Base-by-base conservation (phyloP, 2,888 invertebrate genomes). In the Cryptus viduatorius region DNA sequence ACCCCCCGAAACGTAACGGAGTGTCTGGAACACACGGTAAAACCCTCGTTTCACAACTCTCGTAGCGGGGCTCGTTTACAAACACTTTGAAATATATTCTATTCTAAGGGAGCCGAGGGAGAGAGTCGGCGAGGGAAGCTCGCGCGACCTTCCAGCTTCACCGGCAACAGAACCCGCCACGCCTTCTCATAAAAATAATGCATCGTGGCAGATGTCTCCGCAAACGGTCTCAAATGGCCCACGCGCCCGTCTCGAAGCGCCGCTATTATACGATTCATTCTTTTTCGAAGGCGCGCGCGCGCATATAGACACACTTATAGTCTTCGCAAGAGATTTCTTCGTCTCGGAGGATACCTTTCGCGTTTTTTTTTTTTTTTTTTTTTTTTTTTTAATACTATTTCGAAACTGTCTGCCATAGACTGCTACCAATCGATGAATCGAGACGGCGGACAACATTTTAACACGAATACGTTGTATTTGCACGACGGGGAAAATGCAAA, bases 131-230 rank as follows among this genome's bases (percentile, higher is more conserved):
- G 67, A 19, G 53, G 31, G 37, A 59, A 31, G 59, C 53, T 77
- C 71, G 77, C 77, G 77, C 76, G 72, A 78, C 73, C 79, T 61
- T 5, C 29, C 59, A 59, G 59, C 61, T 46, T 37, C 44, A 24
- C 44, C 68, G 37, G 24, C 59, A 59, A 42, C 53, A 37, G 24
- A 46, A 46, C 29, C 75, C 44, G 64, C 86, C 84, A 84, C 81
- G 86, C 83, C 81, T 37, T 82, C 76, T 72, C 76, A 77, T 82
- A 84, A 84, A 83, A 86, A 86, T 84, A 79, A 83, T 86, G 68
- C 81, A 79, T 81, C 77, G 79, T 59, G 82, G 84, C 86, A 86
- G 86, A 86, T 86, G 86, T 82, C 81, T 68, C 68, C 79, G 84
- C 82, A 84, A 86, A 84, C 78, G 84, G 82, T 82, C 76, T 79